These are phyloP conservation scores for Scaptomyza tumidula DNA, from an alignment of 2,888 invertebrate genomes.

Conservation along the genomic window DNA sequence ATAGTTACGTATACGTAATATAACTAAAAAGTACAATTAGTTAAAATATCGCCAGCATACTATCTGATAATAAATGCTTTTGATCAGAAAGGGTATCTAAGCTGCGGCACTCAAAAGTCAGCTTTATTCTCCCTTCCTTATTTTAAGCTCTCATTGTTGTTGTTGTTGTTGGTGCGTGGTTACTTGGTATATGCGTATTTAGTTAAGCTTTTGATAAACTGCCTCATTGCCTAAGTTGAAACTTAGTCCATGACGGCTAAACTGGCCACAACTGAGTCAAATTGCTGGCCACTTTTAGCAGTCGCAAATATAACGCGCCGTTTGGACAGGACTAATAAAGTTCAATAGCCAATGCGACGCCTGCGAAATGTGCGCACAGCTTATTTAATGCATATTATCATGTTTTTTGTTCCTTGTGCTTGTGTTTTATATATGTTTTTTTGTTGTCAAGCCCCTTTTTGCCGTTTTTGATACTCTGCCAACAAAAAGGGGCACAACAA, in stretches of 20 bases:
- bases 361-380: constrained; percentile 77
- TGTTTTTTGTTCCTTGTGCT: constrained; percentile 40
- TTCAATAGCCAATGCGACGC: constrained; percentile 77
- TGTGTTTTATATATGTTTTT: constrained; percentile 8
- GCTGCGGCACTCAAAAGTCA: neutral
- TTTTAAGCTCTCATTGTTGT: constrained; percentile 16
- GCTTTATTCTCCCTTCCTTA: neutral
- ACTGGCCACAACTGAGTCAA: constrained; percentile 16
- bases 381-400: constrained; percentile 79
- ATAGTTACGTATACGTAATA: neutral
- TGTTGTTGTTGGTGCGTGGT: constrained; percentile 1
- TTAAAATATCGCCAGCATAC: too few species aligned
- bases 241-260: constrained; percentile 20
- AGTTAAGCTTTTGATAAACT: constrained; percentile 78
- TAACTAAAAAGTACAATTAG: neutral
- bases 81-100: neutral
- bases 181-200: constrained; percentile 39
- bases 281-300: constrained; percentile 27
- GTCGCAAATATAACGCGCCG: constrained; percentile 8
- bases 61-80: too few species aligned
- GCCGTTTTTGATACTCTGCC: constrained; percentile 62
- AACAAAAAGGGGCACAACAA: constrained; percentile 9
- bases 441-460: constrained; percentile 4
- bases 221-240: constrained; percentile 36
- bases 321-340: constrained; percentile 69